Base-by-base conservation (phyloP, 2,888 invertebrate genomes). In the Sminthurinus aureus region DNA sequence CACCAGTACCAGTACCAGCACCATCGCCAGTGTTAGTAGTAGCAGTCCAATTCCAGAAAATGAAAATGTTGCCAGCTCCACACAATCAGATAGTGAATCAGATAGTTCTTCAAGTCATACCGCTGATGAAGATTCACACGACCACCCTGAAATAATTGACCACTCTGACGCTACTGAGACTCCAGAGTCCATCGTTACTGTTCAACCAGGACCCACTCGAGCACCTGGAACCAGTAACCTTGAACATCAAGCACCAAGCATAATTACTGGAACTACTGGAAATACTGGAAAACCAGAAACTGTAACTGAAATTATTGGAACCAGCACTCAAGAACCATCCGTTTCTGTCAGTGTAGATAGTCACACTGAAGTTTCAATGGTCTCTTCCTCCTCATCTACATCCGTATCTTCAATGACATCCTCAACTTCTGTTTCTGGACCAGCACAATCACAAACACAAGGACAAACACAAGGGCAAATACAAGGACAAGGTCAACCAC, bases 311-410 rank as follows among this genome's bases (percentile, higher is more conserved):
- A 66, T 71, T 50, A 52, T 83, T 6, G 64, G 51, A n/a, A 71
- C 83, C 4, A 75, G 79, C 4, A 52, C 66, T 38, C 24, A 38
- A n/a, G 64, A 50, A 1, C 66, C 24, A 24, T 13, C 18, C 20
- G 24, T 71, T n/a, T 73, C 66, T 15, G 79, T 79, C 13, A 79
- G 71, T 66, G 67, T 83, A 8, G 73, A 83, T 18, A 83, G 79
- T 26, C 83, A 83, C 13, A 83, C 83, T 20, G 83, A 83, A 79
- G 71, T 83, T 13, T 79, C 83, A 8, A 74, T 74, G 20, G 73
- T 83, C 15, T 79, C 79, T 2, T 76, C 76, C 13, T 82, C 82
- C 9, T 64, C 75, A 11, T 83, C 83, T 12, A 75, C 79, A 20
- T 79, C 83, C 6, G 52, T 73, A n/a, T 64, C 79, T 38, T 79